These are phyloP conservation scores for Trinectes maculatus DNA, from an alignment of 2,113 vertebrate species.

Conservation along the genomic window DNA sequence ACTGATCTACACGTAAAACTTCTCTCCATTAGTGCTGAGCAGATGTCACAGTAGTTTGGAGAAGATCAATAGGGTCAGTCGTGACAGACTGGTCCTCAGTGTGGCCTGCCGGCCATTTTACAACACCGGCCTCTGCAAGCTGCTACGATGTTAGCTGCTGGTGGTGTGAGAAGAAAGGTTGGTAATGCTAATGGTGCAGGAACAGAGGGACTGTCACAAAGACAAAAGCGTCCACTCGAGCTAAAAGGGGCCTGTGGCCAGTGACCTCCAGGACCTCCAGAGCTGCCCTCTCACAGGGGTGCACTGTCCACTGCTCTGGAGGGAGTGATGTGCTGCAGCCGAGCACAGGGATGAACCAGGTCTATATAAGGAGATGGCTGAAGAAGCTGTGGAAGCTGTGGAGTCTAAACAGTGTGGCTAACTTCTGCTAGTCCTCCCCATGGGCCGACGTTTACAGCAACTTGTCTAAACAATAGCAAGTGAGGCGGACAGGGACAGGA, in stretches of 20 bases:
- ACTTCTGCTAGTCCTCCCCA: slow-evolving; percentile 54
- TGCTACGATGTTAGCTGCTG: slow-evolving; percentile 26
- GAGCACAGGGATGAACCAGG: slow-evolving; percentile 33
- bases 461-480: slow-evolving; percentile 77
- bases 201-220: slow-evolving; percentile 52
- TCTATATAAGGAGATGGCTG: slow-evolving; percentile 72
- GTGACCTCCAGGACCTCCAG: slow-evolving; percentile 50
- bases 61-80: slow-evolving; percentile 72
- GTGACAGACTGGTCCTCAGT: slow-evolving; percentile 55
- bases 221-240: slow-evolving; percentile 32
- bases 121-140: slow-evolving; percentile 34
- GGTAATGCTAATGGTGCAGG: slow-evolving; percentile 30
- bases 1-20: slow-evolving; percentile 56
- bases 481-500: slow-evolving; percentile 48
- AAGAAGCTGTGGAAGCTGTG: slow-evolving; percentile 32
- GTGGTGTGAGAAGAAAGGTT: slow-evolving; percentile 36
- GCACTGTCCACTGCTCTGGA: slow-evolving; percentile 38
- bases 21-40: slow-evolving; percentile 65
- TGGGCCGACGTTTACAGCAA: slow-evolving; percentile 67
- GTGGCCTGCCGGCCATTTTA: slow-evolving; percentile 47
- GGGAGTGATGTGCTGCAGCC: slow-evolving; percentile 36
- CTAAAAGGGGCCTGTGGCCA: slow-evolving; percentile 30
- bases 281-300: slow-evolving; percentile 33
- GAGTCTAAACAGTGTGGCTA: slow-evolving; percentile 56
- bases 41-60: slow-evolving; percentile 68